Evolutionary conservation across 2,797 vertebrate species (phyloP), one percentile per base, ranked within the genome.

Genomic region (Phrynocephalus forsythii): DNA sequence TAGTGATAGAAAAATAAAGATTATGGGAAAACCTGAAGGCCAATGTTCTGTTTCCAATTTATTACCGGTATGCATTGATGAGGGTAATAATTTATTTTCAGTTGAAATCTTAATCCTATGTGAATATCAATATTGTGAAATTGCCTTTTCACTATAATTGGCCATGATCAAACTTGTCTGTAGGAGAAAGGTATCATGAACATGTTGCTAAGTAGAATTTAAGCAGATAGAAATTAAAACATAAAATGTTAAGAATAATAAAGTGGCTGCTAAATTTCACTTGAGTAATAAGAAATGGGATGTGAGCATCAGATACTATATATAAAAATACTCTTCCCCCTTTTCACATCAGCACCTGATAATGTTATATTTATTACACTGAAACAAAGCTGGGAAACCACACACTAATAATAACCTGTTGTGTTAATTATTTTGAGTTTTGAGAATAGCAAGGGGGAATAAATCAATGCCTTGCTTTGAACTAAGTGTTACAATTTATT

Each of bases 51-150:
- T 48, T 80, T 52, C 60, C 69, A 80, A 72, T 85, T 75, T 80
- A 75, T 81, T 85, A 56, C 38, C 28, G 79, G 66, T 68, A 52
- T 88, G 77, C 56, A 83, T 90, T 88, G 91, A 71, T 5, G 38
- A 6, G 33, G 20, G 33, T 6, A 33, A 38, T 63, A 11, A 83
- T 85, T 22, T 33, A 5, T 33, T 83, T 76, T 30, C 66, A 72
- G 28, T 60, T 87, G 75, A 20, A 85, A 67, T n/a, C 44, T 7
- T 30, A 82, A 67, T 22, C 22, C 56, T 44, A 38, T 24, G 24
- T 52, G 69, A 68, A 16, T 76, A 20, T 72, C 71, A 77, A 69
- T 85, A 76, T 38, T 30, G 56, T 38, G 26, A 79, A 75, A 75
- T 52, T 75, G 6, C 22, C 38, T 26, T 80, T 78, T 50, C 83